Conservation (phyloP, 2,113 vertebrate species). For the Pongo pygmaeus region DNA sequence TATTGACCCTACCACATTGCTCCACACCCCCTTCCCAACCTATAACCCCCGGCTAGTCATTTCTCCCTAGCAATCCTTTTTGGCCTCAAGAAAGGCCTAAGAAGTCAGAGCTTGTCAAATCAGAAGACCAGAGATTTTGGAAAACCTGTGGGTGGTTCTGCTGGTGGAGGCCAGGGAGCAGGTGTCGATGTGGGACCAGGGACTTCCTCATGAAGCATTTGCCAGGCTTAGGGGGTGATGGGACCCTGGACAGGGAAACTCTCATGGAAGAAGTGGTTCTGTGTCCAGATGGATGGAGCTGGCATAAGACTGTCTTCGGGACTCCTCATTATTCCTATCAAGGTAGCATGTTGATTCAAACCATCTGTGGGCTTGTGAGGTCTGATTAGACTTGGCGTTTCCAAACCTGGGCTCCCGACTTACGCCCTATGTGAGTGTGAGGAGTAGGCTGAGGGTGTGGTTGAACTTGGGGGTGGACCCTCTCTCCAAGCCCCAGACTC, state of each 20-base stretch:
- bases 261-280: constrained; percentile 64
- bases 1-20: neutral
- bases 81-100: neutral
- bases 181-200: neutral
- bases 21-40: neutral
- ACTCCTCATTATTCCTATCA: constrained; percentile 83
- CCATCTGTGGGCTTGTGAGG: constrained; percentile 84
- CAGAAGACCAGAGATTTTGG: neutral
- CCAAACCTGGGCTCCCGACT: constrained; percentile 79
- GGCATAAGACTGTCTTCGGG: constrained; percentile 76
- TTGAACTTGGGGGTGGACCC: neutral
- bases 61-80: constrained; percentile 25
- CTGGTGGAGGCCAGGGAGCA: neutral
- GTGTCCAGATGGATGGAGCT: constrained; percentile 65
- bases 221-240: neutral
- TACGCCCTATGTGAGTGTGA: constrained; percentile 72
- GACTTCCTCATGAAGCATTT: constrained; percentile 13
- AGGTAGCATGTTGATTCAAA: constrained; percentile 84
- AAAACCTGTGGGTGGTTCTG: neutral
- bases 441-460: constrained; percentile 50
- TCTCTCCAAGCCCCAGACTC: neutral
- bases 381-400: constrained; percentile 82
- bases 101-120: constrained; percentile 10
- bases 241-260: neutral
- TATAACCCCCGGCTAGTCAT: neutral